Evolutionary conservation across 2,888 invertebrate species (phyloP).

Genomic region (Leucozona laternaria): DNA sequence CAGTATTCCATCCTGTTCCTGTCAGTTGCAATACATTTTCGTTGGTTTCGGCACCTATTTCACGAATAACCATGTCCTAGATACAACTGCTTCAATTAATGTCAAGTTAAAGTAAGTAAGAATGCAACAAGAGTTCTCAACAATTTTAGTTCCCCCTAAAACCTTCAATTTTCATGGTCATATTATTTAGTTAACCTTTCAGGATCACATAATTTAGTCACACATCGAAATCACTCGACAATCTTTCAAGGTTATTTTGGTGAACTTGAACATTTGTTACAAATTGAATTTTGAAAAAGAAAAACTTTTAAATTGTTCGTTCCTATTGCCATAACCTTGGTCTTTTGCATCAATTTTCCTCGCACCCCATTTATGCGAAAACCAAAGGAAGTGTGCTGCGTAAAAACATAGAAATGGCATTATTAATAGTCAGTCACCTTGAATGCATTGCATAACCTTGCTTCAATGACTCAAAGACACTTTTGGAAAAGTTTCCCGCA

Average conservation of each 20-base stretch:
- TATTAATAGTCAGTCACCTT: constrained; percentile 56
- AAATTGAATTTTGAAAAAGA: constrained; percentile 34
- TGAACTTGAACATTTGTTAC: constrained; percentile 18
- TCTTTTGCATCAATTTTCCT: constrained; percentile 1
- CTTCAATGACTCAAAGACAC: constrained; percentile 40
- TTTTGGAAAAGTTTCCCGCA: constrained; percentile 19
- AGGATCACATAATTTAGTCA: not conserved
- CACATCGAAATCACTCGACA: not conserved
- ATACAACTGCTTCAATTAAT: not conserved
- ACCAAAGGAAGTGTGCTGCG: constrained; percentile 8
- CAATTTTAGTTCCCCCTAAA: not conserved
- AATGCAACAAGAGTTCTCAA: not conserved
- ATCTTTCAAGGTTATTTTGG: not conserved
- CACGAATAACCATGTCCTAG: too few relatives aligned
- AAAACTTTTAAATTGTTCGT: not conserved
- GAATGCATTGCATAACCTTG: constrained; percentile 30
- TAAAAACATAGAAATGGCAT: constrained; percentile 11
- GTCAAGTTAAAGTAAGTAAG: not conserved
- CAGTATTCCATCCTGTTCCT: too few relatives aligned
- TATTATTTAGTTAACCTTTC: not conserved
- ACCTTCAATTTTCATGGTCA: constrained; percentile 27
- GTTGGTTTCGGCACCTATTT: too few relatives aligned
- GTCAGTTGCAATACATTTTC: too few relatives aligned
- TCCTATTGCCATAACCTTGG: constrained; percentile 7
- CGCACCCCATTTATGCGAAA: constrained; percentile 6